Conservation (phyloP, 2,888 invertebrate species). For the Matsumyia berberina region DNA sequence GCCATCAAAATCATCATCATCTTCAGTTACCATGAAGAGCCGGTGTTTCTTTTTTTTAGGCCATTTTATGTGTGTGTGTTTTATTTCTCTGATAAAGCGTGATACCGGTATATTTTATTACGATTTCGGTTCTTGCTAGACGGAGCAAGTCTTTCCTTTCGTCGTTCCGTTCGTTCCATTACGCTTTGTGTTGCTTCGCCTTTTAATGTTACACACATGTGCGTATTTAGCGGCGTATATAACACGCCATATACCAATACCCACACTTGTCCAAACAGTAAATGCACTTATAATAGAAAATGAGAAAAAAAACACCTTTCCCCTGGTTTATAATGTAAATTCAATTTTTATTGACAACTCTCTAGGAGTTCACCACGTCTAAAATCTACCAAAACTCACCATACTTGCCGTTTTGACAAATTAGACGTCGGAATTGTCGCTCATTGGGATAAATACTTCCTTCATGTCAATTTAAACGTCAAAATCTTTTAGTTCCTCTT, state of each 20-base stretch:
- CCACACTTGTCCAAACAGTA: constrained; percentile 10
- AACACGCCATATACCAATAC: not conserved
- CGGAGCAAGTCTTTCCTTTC: too few relatives aligned
- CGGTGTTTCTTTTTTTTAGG: constrained; percentile 48
- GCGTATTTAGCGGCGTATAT: not conserved
- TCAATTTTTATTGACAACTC: too few relatives aligned
- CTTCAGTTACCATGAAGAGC: not conserved
- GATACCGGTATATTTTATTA: constrained; percentile 21
- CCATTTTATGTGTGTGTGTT: not conserved
- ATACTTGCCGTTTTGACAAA: not conserved
- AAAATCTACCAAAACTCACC: not conserved
- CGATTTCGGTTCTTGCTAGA: not conserved
- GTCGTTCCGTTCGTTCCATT: too few relatives aligned
- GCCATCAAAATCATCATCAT: too few relatives aligned
- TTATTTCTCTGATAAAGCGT: not conserved
- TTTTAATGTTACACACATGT: not conserved
- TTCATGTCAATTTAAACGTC: not conserved
- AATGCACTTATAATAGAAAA: constrained; percentile 18
- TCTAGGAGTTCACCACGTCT: too few relatives aligned
- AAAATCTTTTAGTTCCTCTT: not conserved
- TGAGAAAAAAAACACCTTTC: not conserved
- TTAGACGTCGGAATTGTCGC: not conserved
- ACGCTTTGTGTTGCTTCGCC: not conserved
- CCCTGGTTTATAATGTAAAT: too few relatives aligned
- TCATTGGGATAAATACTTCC: too few relatives aligned